Conservation (phyloP, 1,140 invertebrate genomes). For the Riptortus pedestris region DNA sequence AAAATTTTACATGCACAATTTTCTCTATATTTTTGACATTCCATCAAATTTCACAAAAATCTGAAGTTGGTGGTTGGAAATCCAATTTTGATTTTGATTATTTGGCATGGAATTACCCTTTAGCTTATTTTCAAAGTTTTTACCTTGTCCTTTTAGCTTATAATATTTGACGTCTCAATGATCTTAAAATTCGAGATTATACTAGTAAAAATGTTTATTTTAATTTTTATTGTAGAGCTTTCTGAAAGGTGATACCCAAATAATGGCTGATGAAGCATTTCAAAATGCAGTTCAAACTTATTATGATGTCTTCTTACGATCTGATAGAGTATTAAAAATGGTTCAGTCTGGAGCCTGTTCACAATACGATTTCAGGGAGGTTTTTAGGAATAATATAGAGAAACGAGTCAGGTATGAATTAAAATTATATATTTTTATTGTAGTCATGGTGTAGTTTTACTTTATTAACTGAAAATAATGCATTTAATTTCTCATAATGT, state of each 20-base stretch:
- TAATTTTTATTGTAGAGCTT: constrained; percentile 56
- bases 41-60: too few relatives aligned
- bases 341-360: constrained; percentile 94
- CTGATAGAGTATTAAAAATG: constrained; percentile 89
- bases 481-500: background rate
- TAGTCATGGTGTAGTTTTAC: too few relatives aligned
- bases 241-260: constrained; percentile 90
- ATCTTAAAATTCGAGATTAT: too few relatives aligned
- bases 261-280: constrained; percentile 97
- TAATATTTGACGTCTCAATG: too few relatives aligned
- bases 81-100: too few relatives aligned
- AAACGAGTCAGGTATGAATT: constrained; percentile 71
- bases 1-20: too few relatives aligned
- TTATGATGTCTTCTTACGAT: constrained; percentile 93
- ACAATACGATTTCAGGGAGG: constrained; percentile 95
- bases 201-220: too few relatives aligned
- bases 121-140: too few relatives aligned
- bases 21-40: too few relatives aligned
- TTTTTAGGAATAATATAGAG: constrained; percentile 95
- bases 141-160: too few relatives aligned
- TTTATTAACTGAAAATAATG: background rate
- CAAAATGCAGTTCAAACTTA: constrained; percentile 97
- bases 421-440: background rate
- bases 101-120: too few relatives aligned
- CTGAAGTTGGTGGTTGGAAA: too few relatives aligned